phyloP scores from a whole-genome alignment of 2,888 invertebrate genomes.

The Sminthurides aquaticus region DNA sequence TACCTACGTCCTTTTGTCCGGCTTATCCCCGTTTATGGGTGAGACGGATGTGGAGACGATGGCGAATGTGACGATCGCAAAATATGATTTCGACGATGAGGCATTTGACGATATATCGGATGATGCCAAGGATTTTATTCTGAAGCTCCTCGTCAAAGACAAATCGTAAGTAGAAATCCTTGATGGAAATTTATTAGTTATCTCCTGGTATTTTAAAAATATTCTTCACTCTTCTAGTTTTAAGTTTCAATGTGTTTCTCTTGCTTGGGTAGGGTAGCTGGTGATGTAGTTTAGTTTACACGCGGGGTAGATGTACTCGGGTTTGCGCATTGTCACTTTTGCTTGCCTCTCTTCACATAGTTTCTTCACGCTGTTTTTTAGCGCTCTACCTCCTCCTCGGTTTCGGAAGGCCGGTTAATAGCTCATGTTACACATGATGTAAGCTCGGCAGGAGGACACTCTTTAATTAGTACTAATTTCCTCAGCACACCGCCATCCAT shows the following conservation, averaged over 20 bases:
- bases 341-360: too few species aligned
- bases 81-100: conserved; percentile 96
- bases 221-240: not conserved
- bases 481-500: too few species aligned
- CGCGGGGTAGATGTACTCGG: too few species aligned
- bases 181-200: not conserved
- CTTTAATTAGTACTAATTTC: too few species aligned
- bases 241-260: not conserved
- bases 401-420: too few species aligned
- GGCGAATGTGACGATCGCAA: conserved; percentile 95
- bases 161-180: conserved; percentile 58
- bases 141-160: conserved; percentile 81
- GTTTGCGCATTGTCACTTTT: too few species aligned
- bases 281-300: too few species aligned
- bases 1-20: conserved; percentile 57
- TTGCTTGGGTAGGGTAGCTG: too few species aligned
- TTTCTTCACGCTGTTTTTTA: too few species aligned
- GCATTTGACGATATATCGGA: conserved; percentile 90
- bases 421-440: too few species aligned
- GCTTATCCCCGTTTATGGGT: conserved; percentile 97
- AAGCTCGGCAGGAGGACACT: too few species aligned
- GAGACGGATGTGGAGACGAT: conserved; percentile 95
- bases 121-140: conserved; percentile 92
- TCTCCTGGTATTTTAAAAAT: not conserved
- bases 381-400: too few species aligned